Conservation (phyloP, 2,888 invertebrate species). For the Cryptocephalus moraei region DNA sequence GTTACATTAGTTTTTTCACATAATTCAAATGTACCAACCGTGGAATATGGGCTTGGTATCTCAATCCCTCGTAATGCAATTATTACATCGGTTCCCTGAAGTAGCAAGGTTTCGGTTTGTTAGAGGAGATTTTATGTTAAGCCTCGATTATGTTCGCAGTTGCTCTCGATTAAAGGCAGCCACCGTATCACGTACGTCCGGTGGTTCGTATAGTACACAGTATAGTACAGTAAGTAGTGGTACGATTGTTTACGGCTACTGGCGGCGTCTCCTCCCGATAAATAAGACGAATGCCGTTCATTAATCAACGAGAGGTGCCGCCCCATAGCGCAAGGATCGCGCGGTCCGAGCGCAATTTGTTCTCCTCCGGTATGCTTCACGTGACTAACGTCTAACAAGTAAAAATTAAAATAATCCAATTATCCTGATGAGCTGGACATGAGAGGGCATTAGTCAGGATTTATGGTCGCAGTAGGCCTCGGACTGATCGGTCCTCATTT, state of each 20-base stretch:
- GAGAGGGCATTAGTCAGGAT: conserved; percentile 21
- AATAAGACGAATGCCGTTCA: not conserved
- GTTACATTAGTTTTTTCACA: too few relatives aligned
- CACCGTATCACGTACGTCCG: too few relatives aligned
- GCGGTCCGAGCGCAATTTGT: not conserved
- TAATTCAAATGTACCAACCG: too few relatives aligned
- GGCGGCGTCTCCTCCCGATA: conserved; percentile 70
- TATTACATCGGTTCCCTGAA: too few relatives aligned
- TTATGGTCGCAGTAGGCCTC: conserved; percentile 20
- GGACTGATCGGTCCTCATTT: conserved; percentile 22
- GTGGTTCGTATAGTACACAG: too few relatives aligned
- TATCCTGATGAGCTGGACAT: conserved; percentile 20
- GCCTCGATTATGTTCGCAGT: too few relatives aligned
- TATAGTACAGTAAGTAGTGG: too few relatives aligned
- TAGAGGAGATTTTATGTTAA: too few relatives aligned
- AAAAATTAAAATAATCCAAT: conserved; percentile 26
- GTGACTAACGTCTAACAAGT: conserved; percentile 9
- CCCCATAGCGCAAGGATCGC: not conserved
- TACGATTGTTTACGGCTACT: conserved; percentile 51
- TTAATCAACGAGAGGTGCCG: not conserved
- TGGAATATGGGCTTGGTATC: too few relatives aligned
- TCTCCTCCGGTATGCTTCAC: not conserved
- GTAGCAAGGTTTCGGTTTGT: too few relatives aligned
- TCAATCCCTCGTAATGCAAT: too few relatives aligned
- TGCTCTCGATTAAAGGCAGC: too few relatives aligned